Evolutionary conservation across 2,888 invertebrate genomes (phyloP), one percentile per base, ranked within the genome.

Genomic region (Catocala fraxini): DNA sequence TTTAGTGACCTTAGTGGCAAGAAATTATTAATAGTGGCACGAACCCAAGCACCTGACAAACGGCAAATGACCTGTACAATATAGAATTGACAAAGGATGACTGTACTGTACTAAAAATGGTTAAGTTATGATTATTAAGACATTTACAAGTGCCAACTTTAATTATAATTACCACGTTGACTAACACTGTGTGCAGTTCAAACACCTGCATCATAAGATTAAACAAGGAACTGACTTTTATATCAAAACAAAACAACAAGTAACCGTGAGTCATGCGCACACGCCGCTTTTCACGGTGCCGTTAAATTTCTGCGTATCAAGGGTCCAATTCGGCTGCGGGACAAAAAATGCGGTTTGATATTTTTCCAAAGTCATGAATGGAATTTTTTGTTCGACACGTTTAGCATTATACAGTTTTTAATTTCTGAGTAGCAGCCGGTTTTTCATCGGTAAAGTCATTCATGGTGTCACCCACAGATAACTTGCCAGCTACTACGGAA

Each of bases 191-290:
- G 62, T 59, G 54, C 15, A 49, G n/a, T 41, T 25, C 53, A 70
- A 66, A 41, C 52, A 68, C 59, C 58, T 64, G 59, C 59, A 59
- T 61, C 43, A 47, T 42, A 33, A 54, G 13, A 57, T 59, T 48
- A 43, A 56, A 68, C 56, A 57, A 47, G 65, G 70, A 73, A 60
- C 47, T 34, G 35, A 53, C 47, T 63, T 59, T 68, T 68, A 59
- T 68, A 59, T 71, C 48, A 64, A 64, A 63, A 58, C 35, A 58
- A 62, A 62, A 52, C 47, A 47, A 56, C 49, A 59, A 71, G 59
- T 55, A 68, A 15, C 35, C 9, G 12, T 56, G 56, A 56, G 25
- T 56, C 56, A 56, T 48, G 41, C 25, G 54, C 25, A 48, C 10
- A 12, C 39, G 39, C 46, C 25, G 10, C 6, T 51, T 39, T 51